Evolutionary conservation across 2,113 vertebrate genomes (phyloP).

Genomic region (Elgaria multicarinata): DNA sequence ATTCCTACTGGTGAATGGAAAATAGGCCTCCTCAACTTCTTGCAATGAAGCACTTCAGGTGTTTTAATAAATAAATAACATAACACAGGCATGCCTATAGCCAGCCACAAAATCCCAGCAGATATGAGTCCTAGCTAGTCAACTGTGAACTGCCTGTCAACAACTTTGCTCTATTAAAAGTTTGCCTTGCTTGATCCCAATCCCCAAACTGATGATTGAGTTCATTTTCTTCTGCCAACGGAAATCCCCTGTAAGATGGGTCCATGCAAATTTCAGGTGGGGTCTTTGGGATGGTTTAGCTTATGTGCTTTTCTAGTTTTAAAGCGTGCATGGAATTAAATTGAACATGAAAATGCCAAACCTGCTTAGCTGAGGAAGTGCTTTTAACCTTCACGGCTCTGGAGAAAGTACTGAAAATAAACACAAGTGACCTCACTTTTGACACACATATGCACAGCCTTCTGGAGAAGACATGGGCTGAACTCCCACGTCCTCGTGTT

Average conservation of each 20-base stretch:
- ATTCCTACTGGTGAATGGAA: not conserved
- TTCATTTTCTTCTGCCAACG: not conserved
- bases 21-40: conserved; percentile 23
- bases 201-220: not conserved
- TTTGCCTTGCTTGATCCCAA: conserved; percentile 7
- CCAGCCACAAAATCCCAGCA: conserved; percentile 35
- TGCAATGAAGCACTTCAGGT: conserved; percentile 26
- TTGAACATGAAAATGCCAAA: not conserved
- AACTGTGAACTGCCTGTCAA: conserved; percentile 36
- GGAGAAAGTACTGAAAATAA: not conserved
- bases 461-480: not conserved
- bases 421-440: not conserved
- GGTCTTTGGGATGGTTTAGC: not conserved
- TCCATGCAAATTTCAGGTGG: not conserved
- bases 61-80: conserved; percentile 40
- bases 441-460: not conserved
- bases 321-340: not conserved
- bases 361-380: no score
- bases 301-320: not conserved
- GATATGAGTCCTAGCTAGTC: conserved; percentile 18
- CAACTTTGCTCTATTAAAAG: conserved; percentile 40
- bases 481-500: not conserved
- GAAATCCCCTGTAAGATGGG: not conserved
- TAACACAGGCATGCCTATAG: conserved; percentile 21
- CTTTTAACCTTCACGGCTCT: not conserved